Evolutionary conservation across 2,797 vertebrate species (phyloP).

Genomic region (Scomberomorus guttatus): DNA sequence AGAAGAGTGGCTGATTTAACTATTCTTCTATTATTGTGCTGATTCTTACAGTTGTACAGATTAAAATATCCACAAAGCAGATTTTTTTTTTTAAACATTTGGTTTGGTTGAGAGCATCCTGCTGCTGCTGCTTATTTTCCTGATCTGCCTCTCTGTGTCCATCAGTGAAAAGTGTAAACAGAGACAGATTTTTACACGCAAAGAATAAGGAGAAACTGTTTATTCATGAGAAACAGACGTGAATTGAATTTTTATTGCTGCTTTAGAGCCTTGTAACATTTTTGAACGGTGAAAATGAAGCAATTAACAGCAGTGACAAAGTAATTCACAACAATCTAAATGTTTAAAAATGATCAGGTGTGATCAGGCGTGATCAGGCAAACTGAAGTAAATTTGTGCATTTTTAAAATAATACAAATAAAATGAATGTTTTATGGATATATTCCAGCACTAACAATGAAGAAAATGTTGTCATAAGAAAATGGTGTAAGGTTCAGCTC

Average conservation of each 20-base stretch:
- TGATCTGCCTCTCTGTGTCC: neutral
- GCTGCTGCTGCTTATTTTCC: neutral
- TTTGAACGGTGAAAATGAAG: slow-evolving; percentile 29
- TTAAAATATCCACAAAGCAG: too few species aligned
- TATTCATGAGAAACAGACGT: slow-evolving; percentile 30
- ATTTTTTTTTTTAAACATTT: neutral
- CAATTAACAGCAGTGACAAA: slow-evolving; percentile 27
- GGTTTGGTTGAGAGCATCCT: neutral
- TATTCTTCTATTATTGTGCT: too few species aligned
- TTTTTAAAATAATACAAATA: neutral
- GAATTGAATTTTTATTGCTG: neutral
- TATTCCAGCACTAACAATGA: neutral
- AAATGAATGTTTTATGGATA: neutral
- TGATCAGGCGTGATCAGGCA: too few species aligned
- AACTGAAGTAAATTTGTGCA: neutral
- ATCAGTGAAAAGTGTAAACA: neutral
- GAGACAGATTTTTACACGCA: neutral
- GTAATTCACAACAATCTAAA: slow-evolving; percentile 7
- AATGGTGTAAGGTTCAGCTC: neutral
- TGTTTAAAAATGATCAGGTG: neutral
- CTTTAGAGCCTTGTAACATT: neutral
- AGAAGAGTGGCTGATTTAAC: neutral
- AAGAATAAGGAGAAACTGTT: neutral
- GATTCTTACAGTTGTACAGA: neutral
- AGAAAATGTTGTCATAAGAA: neutral